Base-by-base conservation (phyloP, 2,797 vertebrate species). In the Poecile montanus region DNA sequence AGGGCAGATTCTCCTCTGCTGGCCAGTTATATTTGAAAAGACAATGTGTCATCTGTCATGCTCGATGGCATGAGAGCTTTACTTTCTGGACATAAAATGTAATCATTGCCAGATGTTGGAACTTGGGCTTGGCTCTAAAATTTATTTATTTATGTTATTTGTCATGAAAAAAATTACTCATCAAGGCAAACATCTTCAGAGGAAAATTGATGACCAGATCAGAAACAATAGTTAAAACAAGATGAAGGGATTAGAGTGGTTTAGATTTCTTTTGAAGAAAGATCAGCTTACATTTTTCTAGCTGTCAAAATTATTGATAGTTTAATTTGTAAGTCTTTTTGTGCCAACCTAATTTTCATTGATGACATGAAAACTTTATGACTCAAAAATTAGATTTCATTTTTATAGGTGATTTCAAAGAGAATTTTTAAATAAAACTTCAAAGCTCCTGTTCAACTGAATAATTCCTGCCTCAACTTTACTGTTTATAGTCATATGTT, bases 241-340 rank as follows among this genome's bases (percentile, higher is more conserved):
- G 30, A 34, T 3, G 5, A 42, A n/a, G 42, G 91, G 54, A 87
- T 62, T 34, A 74, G 6, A 65, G 45, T 30, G 23, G 23, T 71
- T 91, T 85, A 80, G 50, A 89, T 91, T 67, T 92, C 73, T 85
- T 90, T 56, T 63, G 44, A 93, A 91, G 58, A 80, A 68, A 82
- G 45, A 89, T 91, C 74, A 68, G 25, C 47, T 89, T 84, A 74
- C 34, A 22, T 84, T 70, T 92, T 84, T 73, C 70, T 51, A 63
- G 32, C 63, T 82, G 85, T 85, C 87, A 93, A 63, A 89, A 85
- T 92, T 93, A 91, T 82, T 79, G 89, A 94, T 94, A 50, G 16
- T 91, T 94, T 95, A 87, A 95, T 94, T 95, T 92, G 68, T 80
- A 85, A 91, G 79, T 95, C 77, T 89, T 91, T 92, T 77, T 92